Conservation (phyloP, 2,888 invertebrate genomes). For the Lasioglossum vierecki region DNA sequence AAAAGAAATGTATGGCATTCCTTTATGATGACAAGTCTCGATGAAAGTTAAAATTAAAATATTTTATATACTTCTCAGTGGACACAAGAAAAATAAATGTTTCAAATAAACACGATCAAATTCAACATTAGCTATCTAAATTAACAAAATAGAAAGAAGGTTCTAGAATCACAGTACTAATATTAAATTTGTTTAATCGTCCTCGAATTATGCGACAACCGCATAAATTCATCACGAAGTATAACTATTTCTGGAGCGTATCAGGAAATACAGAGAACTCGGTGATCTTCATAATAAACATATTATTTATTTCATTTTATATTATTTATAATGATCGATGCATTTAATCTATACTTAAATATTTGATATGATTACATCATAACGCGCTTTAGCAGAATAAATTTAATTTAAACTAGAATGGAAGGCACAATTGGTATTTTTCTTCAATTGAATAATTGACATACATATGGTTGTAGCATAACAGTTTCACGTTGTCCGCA, state of each 20-base stretch:
- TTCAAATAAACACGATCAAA: too few species aligned
- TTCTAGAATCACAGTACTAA: background rate
- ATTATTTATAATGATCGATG: constrained; percentile 78
- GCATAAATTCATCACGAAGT: too few species aligned
- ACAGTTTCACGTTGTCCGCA: background rate
- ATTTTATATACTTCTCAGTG: background rate
- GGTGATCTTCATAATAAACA: constrained; percentile 76
- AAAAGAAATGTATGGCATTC: background rate
- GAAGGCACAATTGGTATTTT: constrained; percentile 75
- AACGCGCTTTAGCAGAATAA: constrained; percentile 45
- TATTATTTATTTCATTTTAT: constrained; percentile 80
- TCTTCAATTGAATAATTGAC: constrained; percentile 56
- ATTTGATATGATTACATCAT: constrained; percentile 69
- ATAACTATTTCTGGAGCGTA: background rate
- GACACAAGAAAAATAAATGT: too few species aligned
- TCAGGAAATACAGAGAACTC: background rate
- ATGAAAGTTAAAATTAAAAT: background rate
- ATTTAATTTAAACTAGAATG: constrained; percentile 59
- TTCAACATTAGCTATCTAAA: too few species aligned
- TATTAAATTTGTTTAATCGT: too few species aligned
- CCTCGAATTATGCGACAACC: too few species aligned
- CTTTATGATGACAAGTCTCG: background rate
- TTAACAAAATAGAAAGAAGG: background rate
- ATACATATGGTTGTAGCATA: constrained; percentile 27
- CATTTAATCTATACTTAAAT: constrained; percentile 71